phyloP scores from a whole-genome alignment of 64 coral and sea anemone species.

The Actinia equina region DNA sequence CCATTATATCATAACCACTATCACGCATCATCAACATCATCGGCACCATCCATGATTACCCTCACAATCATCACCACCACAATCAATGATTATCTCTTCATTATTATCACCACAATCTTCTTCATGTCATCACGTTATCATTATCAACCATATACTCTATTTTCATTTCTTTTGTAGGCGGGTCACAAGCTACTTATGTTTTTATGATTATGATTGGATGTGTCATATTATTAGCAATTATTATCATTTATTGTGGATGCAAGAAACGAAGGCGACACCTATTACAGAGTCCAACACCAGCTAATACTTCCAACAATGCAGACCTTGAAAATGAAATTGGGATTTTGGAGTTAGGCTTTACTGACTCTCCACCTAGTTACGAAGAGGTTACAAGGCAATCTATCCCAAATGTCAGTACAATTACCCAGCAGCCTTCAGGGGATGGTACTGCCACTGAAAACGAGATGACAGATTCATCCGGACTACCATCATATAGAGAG shows the following conservation, averaged over 20 bases:
- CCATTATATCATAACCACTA: neutral
- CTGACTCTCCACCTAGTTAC: neutral
- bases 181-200: neutral
- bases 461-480: neutral
- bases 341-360: neutral
- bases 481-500: neutral
- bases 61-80: too few relatives aligned
- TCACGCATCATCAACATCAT: too few relatives aligned
- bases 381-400: neutral
- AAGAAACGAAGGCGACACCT: neutral
- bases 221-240: neutral
- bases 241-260: neutral
- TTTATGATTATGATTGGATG: neutral
- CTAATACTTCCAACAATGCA: neutral
- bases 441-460: neutral
- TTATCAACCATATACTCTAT: neutral
- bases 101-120: too few relatives aligned
- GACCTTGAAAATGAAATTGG: neutral
- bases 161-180: neutral
- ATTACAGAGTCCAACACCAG: neutral
- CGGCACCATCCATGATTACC: too few relatives aligned
- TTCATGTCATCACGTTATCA: neutral
- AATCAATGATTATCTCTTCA: too few relatives aligned
- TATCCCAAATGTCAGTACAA: neutral
- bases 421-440: neutral